These are phyloP conservation scores for Gymnoscopelus braueri DNA, from an alignment of 2,797 vertebrate genomes.

Conservation along the genomic window DNA sequence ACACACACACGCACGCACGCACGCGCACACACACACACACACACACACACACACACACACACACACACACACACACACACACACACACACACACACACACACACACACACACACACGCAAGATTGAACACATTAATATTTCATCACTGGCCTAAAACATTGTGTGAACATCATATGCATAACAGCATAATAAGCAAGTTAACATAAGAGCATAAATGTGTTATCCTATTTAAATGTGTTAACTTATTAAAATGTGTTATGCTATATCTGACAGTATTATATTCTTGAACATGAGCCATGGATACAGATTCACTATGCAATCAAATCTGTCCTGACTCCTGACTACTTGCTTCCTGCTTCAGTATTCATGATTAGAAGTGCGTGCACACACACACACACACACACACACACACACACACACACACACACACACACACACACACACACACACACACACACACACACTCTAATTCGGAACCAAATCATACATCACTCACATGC, in stretches of 20 bases:
- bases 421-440: neutral
- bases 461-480: slow-evolving; percentile 34
- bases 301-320: slow-evolving; percentile 34
- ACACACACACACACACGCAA: slow-evolving; percentile 8
- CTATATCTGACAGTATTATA: neutral
- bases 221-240: too few species aligned
- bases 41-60: slow-evolving; percentile 1
- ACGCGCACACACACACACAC: neutral
- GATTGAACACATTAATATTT: neutral
- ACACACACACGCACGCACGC: slow-evolving; percentile 4
- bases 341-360: slow-evolving; percentile 30
- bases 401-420: too few species aligned
- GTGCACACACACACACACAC: slow-evolving; percentile 18
- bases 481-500: slow-evolving; percentile 65
- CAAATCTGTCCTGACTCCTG: slow-evolving; percentile 28
- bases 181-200: neutral
- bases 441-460: slow-evolving; percentile 17
- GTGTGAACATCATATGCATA: too few species aligned
- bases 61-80: neutral
- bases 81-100: slow-evolving; percentile 13
- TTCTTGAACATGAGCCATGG: slow-evolving; percentile 14
- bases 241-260: too few species aligned
- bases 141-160: neutral
- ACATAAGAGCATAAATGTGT: too few species aligned
- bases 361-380: slow-evolving; percentile 40